Base-by-base conservation (phyloP, 2,797 vertebrate species). In the Dendrocincla tyrannina region DNA sequence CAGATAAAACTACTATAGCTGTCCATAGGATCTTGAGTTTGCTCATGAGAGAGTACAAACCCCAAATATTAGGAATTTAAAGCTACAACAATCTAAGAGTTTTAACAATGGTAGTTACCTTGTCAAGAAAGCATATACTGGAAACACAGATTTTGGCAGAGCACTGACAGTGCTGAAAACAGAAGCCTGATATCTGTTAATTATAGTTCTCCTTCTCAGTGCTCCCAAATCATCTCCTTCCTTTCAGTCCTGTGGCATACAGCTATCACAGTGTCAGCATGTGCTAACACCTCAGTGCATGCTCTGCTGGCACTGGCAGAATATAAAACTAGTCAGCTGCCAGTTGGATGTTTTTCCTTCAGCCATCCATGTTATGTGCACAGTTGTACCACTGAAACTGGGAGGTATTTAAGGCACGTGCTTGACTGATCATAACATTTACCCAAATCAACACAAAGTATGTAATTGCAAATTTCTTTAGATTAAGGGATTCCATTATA, bases 361-460 rank as follows among this genome's bases (percentile, higher is more conserved):
- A 53, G 0, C 30, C 1, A 0, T 35, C 63, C 22, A 3, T 20
- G n/a, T 35, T 46, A 19, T 3, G 9, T 60, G 41, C 50, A 63
- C 10, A 13, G 25, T 35, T 68, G 20, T 47, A 33, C 42, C 35
- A 24, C 19, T 69, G 69, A 72, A 68, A 70, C 17, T 18, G 52
- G 37, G 25, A 35, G 37, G 6, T 41, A 28, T 50, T 82, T 41
- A 63, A 66, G 28, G 58, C 56, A 20, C 0, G 0, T 46, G 12
- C 32, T 85, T 77, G 50, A 80, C 63, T 41, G 17, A 77, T 12
- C 2, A 1, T 27, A 50, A 22, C 7, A 9, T 74, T 46, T 56
- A 56, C 19, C 37, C 58, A 78, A 62, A 44, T 6, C 32, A 47
- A 13, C 12, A 50, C 23, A 52, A 87, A 74, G 3, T 46, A 28